Evolutionary conservation across 92 coral and sea anemone species (phyloP).

Genomic region (Metridium senile): DNA sequence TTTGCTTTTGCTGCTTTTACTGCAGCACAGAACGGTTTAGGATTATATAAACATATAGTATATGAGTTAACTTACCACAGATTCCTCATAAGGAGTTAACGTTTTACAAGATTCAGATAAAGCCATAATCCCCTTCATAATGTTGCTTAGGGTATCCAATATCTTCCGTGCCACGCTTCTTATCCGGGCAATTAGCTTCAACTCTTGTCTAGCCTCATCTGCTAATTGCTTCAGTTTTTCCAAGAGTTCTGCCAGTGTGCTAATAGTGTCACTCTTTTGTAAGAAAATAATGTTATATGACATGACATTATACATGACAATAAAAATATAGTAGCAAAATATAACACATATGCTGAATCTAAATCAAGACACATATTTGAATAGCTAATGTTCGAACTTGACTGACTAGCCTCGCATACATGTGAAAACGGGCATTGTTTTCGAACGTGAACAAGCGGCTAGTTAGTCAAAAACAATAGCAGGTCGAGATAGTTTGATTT

Average conservation of each 20-base stretch:
- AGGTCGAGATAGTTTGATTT: too few relatives aligned
- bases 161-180: slow-evolving; percentile 10
- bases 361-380: not conserved
- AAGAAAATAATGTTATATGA: not conserved
- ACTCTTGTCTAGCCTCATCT: slow-evolving; percentile 6
- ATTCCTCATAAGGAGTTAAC: not conserved
- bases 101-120: slow-evolving; percentile 11
- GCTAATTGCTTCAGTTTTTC: slow-evolving; percentile 1
- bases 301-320: not conserved
- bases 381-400: too few relatives aligned
- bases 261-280: not conserved
- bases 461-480: too few relatives aligned
- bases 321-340: not conserved
- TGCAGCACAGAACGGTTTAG: not conserved
- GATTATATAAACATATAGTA: too few relatives aligned
- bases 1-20: too few relatives aligned
- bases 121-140: slow-evolving; percentile 18
- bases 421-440: too few relatives aligned
- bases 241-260: not conserved
- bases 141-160: slow-evolving; percentile 16
- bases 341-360: not conserved
- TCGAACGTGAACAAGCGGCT: too few relatives aligned
- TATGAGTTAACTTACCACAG: slow-evolving; percentile 8
- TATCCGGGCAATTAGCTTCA: slow-evolving; percentile 14
- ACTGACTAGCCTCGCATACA: too few relatives aligned